These are phyloP conservation scores for Ylistrum balloti DNA, from an alignment of 1,140 invertebrate species.

Conservation along the genomic window DNA sequence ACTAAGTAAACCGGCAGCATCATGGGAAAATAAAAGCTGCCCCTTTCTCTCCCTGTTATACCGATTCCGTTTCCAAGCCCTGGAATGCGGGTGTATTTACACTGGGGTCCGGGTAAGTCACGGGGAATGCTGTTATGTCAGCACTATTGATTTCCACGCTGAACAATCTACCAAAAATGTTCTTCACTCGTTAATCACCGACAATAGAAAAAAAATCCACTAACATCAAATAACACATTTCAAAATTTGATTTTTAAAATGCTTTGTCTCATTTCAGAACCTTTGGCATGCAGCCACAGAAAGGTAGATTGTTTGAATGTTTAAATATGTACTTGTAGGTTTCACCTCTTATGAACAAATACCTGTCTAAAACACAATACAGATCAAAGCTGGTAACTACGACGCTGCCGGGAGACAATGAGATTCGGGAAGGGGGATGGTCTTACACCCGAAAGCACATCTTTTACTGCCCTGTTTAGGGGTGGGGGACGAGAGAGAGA, in stretches of 20 bases:
- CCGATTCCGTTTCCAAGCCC: conserved; percentile 22
- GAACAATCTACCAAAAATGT: conserved; percentile 20
- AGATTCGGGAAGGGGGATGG: not conserved
- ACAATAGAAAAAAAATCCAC: not conserved
- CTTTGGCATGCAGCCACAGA: not conserved
- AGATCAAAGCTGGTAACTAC: not conserved
- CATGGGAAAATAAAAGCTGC: conserved; percentile 38
- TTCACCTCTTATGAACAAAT: not conserved
- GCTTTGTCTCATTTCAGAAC: not conserved
- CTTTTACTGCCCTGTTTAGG: not conserved
- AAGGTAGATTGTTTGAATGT: not conserved
- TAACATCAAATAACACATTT: not conserved
- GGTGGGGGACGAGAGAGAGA: not conserved
- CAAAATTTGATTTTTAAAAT: conserved; percentile 22
- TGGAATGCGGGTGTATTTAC: conserved; percentile 32
- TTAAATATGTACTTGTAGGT: conserved; percentile 27
- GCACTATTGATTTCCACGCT: not conserved
- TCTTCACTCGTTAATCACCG: not conserved
- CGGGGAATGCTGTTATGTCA: not conserved
- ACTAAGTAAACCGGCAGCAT: conserved; percentile 33
- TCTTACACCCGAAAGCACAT: not conserved
- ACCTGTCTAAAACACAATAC: not conserved
- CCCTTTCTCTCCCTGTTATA: conserved; percentile 16
- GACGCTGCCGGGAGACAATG: not conserved
- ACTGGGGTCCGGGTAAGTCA: not conserved